phyloP scores from a whole-genome alignment of 2,797 vertebrate genomes.

The Sternarchorhynchus goeldii region DNA sequence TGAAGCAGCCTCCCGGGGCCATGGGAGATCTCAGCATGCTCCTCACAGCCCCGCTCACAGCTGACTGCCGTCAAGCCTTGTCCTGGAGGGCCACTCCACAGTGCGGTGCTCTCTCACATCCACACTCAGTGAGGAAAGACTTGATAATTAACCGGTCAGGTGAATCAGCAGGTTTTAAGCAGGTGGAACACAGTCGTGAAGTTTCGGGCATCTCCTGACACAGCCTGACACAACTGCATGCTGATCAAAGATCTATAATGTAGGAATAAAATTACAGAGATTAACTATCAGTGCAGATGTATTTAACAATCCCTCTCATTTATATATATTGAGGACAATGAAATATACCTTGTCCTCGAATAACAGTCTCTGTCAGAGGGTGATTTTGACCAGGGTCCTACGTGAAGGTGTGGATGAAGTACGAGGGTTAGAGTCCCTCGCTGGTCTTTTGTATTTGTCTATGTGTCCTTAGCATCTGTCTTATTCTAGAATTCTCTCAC shows the following conservation, averaged over 20 bases:
- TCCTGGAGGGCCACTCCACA: neutral
- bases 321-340: neutral
- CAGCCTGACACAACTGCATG: neutral
- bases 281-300: too few relatives aligned
- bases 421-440: neutral
- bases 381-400: conserved; percentile 3
- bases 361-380: neutral
- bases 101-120: neutral
- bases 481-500: neutral
- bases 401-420: neutral
- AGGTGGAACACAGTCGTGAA: conserved; percentile 1
- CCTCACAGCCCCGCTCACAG: neutral
- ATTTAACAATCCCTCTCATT: neutral
- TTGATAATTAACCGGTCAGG: conserved; percentile 26
- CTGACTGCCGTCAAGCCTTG: neutral
- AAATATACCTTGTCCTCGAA: neutral
- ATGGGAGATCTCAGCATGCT: too few relatives aligned
- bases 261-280: too few relatives aligned
- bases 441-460: conserved; percentile 3
- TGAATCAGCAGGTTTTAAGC: neutral
- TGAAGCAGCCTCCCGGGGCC: too few relatives aligned
- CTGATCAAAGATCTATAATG: neutral
- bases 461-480: too few relatives aligned
- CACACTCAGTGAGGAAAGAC: neutral
- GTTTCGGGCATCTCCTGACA: neutral